Evolutionary conservation across 1,140 invertebrate genomes (phyloP).

Genomic region (Euwallacea fornicatus): DNA sequence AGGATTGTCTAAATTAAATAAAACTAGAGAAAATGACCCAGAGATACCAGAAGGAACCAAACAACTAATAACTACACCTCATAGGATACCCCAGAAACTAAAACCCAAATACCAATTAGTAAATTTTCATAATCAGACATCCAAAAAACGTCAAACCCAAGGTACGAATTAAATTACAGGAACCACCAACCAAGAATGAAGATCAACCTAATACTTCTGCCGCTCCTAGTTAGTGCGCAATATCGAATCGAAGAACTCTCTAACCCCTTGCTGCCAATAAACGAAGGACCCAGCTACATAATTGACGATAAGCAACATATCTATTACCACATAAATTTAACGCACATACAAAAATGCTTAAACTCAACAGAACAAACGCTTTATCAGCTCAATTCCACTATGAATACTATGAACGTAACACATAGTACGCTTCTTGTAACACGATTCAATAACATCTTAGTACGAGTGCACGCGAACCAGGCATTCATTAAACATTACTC

Average conservation of each 20-base stretch:
- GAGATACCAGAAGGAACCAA: no score
- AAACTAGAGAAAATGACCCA: no score
- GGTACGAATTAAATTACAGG: no score
- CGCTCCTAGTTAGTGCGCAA: no score
- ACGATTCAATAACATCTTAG: not conserved
- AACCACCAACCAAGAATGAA: no score
- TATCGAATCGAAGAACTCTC: conserved; percentile 9
- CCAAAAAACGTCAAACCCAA: no score
- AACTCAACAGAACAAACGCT: conserved; percentile 7
- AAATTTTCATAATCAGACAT: no score
- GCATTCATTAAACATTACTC: conserved; percentile 10
- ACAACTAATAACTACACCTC: no score
- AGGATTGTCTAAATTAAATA: no score
- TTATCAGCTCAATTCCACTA: not conserved
- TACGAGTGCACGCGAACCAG: not conserved
- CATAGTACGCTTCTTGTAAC: not conserved
- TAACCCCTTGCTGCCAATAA: conserved; percentile 4
- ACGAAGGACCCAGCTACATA: conserved; percentile 10
- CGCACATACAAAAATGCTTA: conserved; percentile 4
- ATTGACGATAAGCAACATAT: conserved; percentile 1
- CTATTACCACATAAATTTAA: conserved; percentile 21
- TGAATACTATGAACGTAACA: not conserved
- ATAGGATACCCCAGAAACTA: no score
- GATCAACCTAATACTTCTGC: no score
- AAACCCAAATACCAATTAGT: no score